Base-by-base conservation (phyloP, 2,113 vertebrate genomes). In the Nibea coibor region DNA sequence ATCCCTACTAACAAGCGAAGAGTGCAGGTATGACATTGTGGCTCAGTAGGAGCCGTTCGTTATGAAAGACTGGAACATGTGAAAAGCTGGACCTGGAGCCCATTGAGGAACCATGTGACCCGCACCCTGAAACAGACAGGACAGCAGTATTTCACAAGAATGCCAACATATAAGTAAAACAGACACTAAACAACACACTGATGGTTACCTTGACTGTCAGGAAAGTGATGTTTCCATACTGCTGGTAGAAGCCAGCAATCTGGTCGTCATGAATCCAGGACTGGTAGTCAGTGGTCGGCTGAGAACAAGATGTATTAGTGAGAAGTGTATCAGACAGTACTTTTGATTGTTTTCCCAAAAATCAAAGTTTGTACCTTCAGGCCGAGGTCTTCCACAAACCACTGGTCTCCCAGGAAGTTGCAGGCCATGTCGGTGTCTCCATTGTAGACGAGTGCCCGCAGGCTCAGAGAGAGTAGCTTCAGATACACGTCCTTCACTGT, bases 21-120 rank as follows among this genome's bases (percentile, higher is more conserved):
- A 71, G 71, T 85, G 26, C 79, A 76, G 45, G 45, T 56, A 8
- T 24, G 4, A 17, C 31, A 67, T 24, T 26, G 5, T 12, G 26
- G 28, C 59, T 95, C 83, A 95, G 69, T 94, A 94, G 28, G 63
- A 14, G 12, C 58, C 42, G n/a, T 93, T 93, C 19, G 87, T 90
- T 65, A 95, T 24, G 76, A 95, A 95, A 15, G 93, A 92, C 92
- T 95, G 81, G 68, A 95, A 94, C 94, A 95, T 94, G 54, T 95
- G 90, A 17, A 94, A 68, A 31, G 95, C 94, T 53, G 91, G 94
- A 69, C 92, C 90, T 2, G 95, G 95, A 84, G 95, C 94, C 95
- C 95, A 95, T 87, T 96, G 95, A 51, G 95, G 95, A 85, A 96
- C 95, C 95, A 96, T 96, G 93, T 96, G 95, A 83, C 95, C 95